Evolutionary conservation across 92 coral and sea anemone genomes (phyloP).

Genomic region (Epizoanthus rinbou): DNA sequence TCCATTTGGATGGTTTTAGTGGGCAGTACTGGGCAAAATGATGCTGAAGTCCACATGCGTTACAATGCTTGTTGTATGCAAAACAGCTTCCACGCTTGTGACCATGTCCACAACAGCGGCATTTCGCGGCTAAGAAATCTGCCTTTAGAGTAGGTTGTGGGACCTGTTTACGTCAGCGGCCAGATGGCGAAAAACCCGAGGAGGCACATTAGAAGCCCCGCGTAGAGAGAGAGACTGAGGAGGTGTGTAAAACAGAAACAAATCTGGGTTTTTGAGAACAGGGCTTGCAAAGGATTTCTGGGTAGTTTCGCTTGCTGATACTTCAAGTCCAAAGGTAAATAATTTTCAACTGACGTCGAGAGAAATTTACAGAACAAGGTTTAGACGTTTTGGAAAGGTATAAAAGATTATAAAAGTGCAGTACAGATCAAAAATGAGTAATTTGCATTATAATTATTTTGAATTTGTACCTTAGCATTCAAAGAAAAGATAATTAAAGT

Average conservation of each 20-base stretch:
- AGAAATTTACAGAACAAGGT: too few relatives aligned
- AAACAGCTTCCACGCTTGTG: slow-evolving; percentile 53
- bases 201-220: slow-evolving; percentile 47
- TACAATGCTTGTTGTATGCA: slow-evolving; percentile 50
- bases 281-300: slow-evolving; percentile 41
- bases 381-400: too few relatives aligned
- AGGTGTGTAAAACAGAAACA: neutral
- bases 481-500: too few relatives aligned
- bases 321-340: too few relatives aligned
- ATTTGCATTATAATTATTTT: too few relatives aligned
- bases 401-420: too few relatives aligned
- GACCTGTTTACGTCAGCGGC: neutral
- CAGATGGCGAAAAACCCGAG: slow-evolving; percentile 45
- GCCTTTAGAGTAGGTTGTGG: neutral
- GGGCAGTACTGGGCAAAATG: slow-evolving; percentile 53
- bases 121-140: slow-evolving; percentile 20
- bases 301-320: too few relatives aligned
- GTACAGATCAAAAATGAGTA: too few relatives aligned
- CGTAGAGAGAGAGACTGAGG: slow-evolving; percentile 31
- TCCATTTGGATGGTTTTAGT: slow-evolving; percentile 9
- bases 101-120: slow-evolving; percentile 51
- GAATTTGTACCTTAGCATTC: too few relatives aligned
- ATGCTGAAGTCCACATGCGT: slow-evolving; percentile 30
- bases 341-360: too few relatives aligned
- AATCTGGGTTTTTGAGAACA: slow-evolving; percentile 42